These are phyloP conservation scores for Dascyllus trimaculatus DNA, from an alignment of 2,113 vertebrate genomes.

Conservation along the genomic window DNA sequence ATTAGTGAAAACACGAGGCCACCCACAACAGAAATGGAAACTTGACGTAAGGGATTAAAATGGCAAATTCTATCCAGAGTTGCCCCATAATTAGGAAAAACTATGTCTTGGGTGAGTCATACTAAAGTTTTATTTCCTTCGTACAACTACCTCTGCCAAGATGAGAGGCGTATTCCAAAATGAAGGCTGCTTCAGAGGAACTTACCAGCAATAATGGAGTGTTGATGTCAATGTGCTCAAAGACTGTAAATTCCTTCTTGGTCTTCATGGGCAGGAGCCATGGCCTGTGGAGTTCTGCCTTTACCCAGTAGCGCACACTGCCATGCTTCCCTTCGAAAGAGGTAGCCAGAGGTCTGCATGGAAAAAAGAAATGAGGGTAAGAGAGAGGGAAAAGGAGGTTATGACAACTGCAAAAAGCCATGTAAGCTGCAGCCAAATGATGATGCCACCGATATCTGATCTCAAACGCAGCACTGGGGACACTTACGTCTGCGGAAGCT, in stretches of 20 bases:
- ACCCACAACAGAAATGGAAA: background rate
- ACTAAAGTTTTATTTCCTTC: background rate
- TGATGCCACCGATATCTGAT: too few species aligned
- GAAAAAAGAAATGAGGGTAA: constrained; percentile 65
- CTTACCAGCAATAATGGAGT: constrained; percentile 99
- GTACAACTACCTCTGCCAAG: background rate
- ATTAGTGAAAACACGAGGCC: background rate
- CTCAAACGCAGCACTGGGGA: background rate
- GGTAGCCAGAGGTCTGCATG: constrained; percentile 98
- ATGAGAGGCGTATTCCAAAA: background rate
- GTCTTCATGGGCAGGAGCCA: constrained; percentile 99
- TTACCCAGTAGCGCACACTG: constrained; percentile 99
- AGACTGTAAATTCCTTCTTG: constrained; percentile 99
- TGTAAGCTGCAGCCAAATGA: background rate
- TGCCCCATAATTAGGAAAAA: constrained; percentile 17
- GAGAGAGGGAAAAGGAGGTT: background rate
- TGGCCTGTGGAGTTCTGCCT: constrained; percentile 98
- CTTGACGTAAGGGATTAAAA: background rate
- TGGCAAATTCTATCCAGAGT: constrained; percentile 7
- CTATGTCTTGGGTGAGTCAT: background rate
- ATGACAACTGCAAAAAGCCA: background rate
- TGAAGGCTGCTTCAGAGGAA: background rate
- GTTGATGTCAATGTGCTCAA: constrained; percentile 99
- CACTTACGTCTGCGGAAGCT: constrained; percentile 99
- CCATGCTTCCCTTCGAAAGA: constrained; percentile 99